Evolutionary conservation across 2,113 vertebrate species (phyloP).

Genomic region (Gavia stellata): DNA sequence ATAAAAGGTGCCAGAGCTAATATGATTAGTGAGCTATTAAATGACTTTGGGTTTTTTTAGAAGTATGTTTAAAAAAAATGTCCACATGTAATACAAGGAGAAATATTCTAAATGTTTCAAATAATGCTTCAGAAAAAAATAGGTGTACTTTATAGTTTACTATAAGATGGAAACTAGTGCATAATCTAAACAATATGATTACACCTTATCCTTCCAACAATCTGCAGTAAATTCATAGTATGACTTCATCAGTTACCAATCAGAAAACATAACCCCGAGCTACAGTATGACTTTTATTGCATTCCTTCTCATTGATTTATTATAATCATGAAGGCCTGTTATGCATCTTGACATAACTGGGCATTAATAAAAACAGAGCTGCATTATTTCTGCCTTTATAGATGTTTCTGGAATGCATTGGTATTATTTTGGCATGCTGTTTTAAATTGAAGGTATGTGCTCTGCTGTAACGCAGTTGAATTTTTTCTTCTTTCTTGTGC

Average conservation of each 20-base stretch:
- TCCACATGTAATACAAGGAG: neutral
- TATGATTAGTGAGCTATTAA: neutral
- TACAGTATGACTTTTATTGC: neutral
- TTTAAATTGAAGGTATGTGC: neutral
- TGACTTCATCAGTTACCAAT: neutral
- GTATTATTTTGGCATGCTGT: neutral
- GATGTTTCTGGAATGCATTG: slow-evolving; percentile 3
- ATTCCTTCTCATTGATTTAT: neutral
- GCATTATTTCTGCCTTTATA: neutral
- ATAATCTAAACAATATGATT: slow-evolving; percentile 28
- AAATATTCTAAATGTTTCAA: neutral
- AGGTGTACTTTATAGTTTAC: neutral
- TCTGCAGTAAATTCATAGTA: neutral
- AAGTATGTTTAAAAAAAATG: neutral
- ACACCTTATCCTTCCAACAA: neutral
- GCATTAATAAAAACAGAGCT: neutral
- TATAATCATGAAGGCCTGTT: neutral
- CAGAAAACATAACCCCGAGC: neutral
- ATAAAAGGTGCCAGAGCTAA: neutral
- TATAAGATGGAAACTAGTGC: neutral
- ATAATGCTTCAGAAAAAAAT: neutral
- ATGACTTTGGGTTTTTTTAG: neutral
- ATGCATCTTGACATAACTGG: neutral
- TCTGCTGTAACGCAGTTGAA: neutral
- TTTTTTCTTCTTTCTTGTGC: neutral